Percentiles rank a stretch among this genome's conserved stretches.
phyloP scores from a whole-genome alignment of 2,797 vertebrate genomes.

The Enteromius treurensis region DNA sequence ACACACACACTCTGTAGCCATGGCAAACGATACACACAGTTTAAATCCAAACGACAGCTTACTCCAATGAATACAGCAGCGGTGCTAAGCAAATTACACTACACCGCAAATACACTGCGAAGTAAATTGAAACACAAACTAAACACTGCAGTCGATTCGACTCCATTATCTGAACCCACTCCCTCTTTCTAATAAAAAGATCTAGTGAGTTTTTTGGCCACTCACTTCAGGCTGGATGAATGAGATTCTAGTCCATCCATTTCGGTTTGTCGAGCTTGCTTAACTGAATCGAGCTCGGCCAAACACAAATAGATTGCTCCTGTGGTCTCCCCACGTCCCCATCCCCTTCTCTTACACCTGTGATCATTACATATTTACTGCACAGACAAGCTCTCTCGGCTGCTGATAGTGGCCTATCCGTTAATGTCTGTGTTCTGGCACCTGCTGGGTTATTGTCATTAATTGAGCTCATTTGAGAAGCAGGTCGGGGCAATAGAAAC shows the following conservation, averaged over 20 bases:
- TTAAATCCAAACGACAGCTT: conserved; percentile 11
- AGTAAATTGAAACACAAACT: conserved; percentile 45
- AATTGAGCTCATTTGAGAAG: conserved; percentile 84
- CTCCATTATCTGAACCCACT: conserved; percentile 29
- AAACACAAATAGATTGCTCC: conserved; percentile 82
- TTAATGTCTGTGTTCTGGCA: conserved; percentile 83
- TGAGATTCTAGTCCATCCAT: conserved; percentile 74
- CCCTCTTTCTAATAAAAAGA: conserved; percentile 54
- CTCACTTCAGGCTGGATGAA: conserved; percentile 50
- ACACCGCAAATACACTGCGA: not conserved
- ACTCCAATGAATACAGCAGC: conserved; percentile 17
- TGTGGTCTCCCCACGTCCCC: conserved; percentile 66
- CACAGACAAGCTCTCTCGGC: conserved; percentile 65
- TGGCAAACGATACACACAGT: not conserved
- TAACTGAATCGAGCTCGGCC: conserved; percentile 74
- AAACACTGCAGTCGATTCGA: conserved; percentile 41
- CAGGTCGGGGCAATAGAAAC: conserved; percentile 81
- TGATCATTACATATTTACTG: conserved; percentile 88
- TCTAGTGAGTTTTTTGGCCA: conserved; percentile 56
- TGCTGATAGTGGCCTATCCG: conserved; percentile 79
- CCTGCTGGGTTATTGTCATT: conserved; percentile 87
- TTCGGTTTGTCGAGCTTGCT: conserved; percentile 79
- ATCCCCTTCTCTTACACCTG: conserved; percentile 76
- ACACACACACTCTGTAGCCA: conserved; percentile 8
- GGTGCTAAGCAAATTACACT: conserved; percentile 26